phyloP scores from a whole-genome alignment of 2,113 vertebrate species.

The Tragelaphus strepsiceros region DNA sequence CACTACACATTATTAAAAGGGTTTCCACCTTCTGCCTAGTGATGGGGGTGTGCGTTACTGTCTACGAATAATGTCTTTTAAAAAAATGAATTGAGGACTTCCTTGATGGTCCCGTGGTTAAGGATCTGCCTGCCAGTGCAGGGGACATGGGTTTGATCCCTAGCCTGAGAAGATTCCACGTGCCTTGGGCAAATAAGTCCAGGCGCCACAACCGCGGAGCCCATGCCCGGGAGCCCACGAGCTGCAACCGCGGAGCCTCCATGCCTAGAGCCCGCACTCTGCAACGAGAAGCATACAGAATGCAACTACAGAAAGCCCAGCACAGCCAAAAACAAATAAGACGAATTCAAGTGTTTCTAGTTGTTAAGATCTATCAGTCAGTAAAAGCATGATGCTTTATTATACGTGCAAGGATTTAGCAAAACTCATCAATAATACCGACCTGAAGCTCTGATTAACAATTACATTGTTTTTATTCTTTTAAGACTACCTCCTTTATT shows the following conservation, averaged over 20 bases:
- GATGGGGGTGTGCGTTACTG: neutral
- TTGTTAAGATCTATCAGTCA: neutral
- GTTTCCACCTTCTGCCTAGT: neutral
- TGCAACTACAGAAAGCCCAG: neutral
- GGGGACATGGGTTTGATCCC: neutral
- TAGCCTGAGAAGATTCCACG: neutral
- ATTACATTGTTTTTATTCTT: neutral
- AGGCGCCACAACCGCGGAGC: neutral
- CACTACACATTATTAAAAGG: neutral
- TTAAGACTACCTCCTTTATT: neutral
- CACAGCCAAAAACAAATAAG: neutral
- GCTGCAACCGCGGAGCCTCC: fast-evolving
- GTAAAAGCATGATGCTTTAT: neutral
- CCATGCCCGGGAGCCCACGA: neutral
- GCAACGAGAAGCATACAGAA: neutral
- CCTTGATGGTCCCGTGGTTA: neutral
- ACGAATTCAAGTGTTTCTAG: neutral
- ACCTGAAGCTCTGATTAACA: neutral
- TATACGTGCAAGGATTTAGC: neutral
- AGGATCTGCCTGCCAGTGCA: neutral
- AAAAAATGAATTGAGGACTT: neutral
- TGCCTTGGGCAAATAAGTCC: neutral
- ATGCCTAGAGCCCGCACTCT: neutral
- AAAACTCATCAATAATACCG: neutral
- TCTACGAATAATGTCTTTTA: neutral